phyloP scores from a whole-genome alignment of 2,888 invertebrate genomes.

The Tetragnatha montana region DNA sequence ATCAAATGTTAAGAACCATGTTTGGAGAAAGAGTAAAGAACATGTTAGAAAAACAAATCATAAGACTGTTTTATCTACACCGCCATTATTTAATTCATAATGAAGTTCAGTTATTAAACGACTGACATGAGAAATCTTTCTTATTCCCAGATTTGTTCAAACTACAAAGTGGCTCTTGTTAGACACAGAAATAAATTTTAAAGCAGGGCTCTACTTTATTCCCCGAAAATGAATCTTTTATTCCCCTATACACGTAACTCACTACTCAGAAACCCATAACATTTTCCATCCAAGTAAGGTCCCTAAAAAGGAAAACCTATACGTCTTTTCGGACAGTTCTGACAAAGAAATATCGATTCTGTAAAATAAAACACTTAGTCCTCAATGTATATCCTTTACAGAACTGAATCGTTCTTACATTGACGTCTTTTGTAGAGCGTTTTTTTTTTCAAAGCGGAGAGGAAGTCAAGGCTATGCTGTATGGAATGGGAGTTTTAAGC shows the following conservation, averaged over 20 bases:
- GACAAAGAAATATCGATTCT: conserved; percentile 46
- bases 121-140: no score
- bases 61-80: no score
- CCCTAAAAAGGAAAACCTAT: conserved; percentile 20
- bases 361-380: conserved; percentile 43
- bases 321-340: conserved; percentile 41
- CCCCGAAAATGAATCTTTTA: conserved; percentile 10
- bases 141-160: no score
- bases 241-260: neutral
- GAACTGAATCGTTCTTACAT: conserved; percentile 15
- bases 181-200: no score
- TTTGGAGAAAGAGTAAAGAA: no score
- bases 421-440: conserved; percentile 18
- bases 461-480: neutral
- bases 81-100: no score
- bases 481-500: neutral
- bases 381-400: conserved; percentile 43
- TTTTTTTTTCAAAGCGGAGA: neutral
- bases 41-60: no score
- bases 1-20: no score
- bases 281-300: conserved; percentile 13
- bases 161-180: no score
- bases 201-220: no score
- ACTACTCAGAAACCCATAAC: conserved; percentile 9
- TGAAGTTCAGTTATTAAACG: no score